These are phyloP conservation scores for Drosophila anomelani DNA, from an alignment of 2,888 invertebrate genomes.

Conservation along the genomic window DNA sequence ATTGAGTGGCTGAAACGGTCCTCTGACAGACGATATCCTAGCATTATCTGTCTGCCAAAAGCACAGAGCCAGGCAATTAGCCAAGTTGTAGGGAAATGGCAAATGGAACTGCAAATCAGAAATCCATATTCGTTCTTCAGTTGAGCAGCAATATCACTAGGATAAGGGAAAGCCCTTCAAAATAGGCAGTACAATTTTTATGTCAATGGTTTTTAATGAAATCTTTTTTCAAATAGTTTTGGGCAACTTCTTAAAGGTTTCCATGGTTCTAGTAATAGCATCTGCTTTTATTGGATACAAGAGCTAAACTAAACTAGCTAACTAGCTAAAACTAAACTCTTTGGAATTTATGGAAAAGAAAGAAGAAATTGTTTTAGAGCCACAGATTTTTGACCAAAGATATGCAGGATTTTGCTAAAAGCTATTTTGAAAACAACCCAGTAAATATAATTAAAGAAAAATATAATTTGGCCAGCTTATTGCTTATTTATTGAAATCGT, in stretches of 20 bases:
- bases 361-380: background rate
- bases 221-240: background rate
- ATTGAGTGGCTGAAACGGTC: conserved; percentile 5
- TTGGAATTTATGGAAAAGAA: background rate
- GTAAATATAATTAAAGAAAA: background rate
- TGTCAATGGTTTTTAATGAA: no score
- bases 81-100: background rate
- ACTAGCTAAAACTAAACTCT: no score
- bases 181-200: no score
- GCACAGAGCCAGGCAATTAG: background rate
- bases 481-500: no score
- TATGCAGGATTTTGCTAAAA: background rate
- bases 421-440: background rate
- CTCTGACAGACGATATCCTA: conserved; percentile 8
- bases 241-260: background rate
- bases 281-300: no score
- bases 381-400: background rate
- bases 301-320: no score
- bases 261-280: background rate
- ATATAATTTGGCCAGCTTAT: background rate
- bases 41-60: background rate
- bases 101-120: background rate
- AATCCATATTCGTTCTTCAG: background rate
- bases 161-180: no score
- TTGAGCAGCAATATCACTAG: background rate